Evolutionary conservation across 2,113 vertebrate species (phyloP), one percentile per base, ranked within the genome.

Genomic region (Sclerurus mexicanus): DNA sequence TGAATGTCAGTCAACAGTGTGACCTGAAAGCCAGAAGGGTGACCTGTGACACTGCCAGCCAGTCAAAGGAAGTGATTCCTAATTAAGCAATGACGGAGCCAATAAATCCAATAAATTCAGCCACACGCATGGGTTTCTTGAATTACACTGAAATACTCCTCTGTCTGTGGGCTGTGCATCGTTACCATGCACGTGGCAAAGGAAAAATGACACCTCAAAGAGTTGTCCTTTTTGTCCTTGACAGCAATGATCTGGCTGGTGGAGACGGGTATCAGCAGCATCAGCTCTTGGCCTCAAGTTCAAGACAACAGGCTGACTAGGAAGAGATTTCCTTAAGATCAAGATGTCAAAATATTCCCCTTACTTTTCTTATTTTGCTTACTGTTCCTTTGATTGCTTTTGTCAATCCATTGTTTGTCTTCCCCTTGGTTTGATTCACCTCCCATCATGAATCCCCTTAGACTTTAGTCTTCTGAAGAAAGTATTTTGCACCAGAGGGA

Each of bases 321-420:
- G 55, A 86, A 73, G 84, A 93, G 60, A 73, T 20, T 78, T 90
- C 35, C 42, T 21, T 55, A 19, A 84, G 68, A 96, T 58, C 55
- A 91, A 87, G 14, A 85, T 77, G 35, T 39, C 42, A 91, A 85
- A 81, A 63, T 27, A n/a, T 19, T 93, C n/a, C n/a, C 9, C 40
- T 47, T 16, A 42, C 55, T 83, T 72, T 69, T 60, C 77, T 42
- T 42, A 75, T 47, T 78, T 90, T 84, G 35, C 49, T 68, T 87
- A 78, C 30, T 37, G 39, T 27, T 78, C 78, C 46, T 63, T 85
- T 92, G 58, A 83, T 76, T 87, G 50, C 35, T 75, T 95, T 95
- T 85, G 23, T 91, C 60, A 87, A 69, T 35, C 56, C 85, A n/a
- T 39, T 84, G 56, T 89, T 92, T 58, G 52, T 39, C 49, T 66